Percentiles rank a stretch among this genome's conserved stretches.
Evolutionary conservation across 2,888 invertebrate species (phyloP).

Genomic region (Odontomyia ornata): DNA sequence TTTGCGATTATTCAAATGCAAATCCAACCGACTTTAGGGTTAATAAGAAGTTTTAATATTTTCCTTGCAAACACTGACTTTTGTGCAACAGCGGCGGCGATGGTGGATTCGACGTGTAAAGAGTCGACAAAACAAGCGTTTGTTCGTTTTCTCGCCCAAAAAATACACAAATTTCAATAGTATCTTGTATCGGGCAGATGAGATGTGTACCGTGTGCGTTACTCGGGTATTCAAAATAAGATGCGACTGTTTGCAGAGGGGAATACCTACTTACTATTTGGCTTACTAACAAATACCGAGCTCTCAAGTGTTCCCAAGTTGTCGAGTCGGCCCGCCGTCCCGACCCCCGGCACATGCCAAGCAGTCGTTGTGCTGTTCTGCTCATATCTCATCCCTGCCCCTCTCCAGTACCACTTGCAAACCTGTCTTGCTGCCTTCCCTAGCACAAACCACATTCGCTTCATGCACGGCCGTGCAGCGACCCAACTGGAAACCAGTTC

Average conservation of each 20-base stretch:
- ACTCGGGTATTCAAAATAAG: constrained; percentile 52
- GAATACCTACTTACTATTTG: constrained; percentile 66
- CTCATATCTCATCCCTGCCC: constrained; percentile 20
- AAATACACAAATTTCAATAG: constrained; percentile 47
- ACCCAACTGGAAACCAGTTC: constrained; percentile 5
- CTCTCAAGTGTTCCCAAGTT: constrained; percentile 61
- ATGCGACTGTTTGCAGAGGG: constrained; percentile 67
- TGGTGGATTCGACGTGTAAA: constrained; percentile 50
- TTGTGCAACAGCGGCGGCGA: constrained; percentile 51
- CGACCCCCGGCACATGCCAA: constrained; percentile 8
- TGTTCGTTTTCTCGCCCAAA: constrained; percentile 43
- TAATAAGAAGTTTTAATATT: constrained; percentile 40
- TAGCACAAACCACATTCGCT: constrained; percentile 11
- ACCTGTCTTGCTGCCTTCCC: neutral
- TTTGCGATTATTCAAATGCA: constrained; percentile 23
- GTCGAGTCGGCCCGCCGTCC: constrained; percentile 1
- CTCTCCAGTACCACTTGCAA: constrained; percentile 9
- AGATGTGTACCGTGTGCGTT: constrained; percentile 47
- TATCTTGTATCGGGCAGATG: constrained; percentile 46
- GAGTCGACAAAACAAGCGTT: constrained; percentile 58
- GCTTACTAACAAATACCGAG: constrained; percentile 65
- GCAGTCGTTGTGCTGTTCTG: constrained; percentile 13
- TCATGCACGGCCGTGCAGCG: neutral
- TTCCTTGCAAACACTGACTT: constrained; percentile 33
- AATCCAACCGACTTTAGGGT: constrained; percentile 27